Base-by-base conservation (phyloP, 2,888 invertebrate species). In the Ennomos fuscantarius region DNA sequence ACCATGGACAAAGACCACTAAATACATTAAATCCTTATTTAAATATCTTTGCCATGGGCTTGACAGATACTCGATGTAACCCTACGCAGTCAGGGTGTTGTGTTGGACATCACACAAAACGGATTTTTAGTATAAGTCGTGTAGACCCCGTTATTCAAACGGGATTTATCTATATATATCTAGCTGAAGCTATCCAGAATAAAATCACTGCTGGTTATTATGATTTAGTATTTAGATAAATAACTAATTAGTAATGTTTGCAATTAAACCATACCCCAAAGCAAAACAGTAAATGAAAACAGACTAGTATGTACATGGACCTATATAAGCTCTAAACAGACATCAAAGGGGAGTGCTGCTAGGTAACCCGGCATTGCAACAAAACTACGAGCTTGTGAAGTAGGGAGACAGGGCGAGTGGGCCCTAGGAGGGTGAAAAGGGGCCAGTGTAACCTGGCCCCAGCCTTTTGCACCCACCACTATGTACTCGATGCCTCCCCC, bases 311-410 rank as follows among this genome's bases (percentile, higher is more conserved):
- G 8, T 44, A 44, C 8, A 44, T 24, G 9, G 8, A 24, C 15
- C 8, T 15, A 15, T 15, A 15, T 35, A 34, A 10, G 34, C 34
- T 31, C 24, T 11, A 31, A 37, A 33, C 39, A 48, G 40, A 48
- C 40, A 13, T 32, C 24, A 40, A 40, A n/a, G 46, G 47, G 39
- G 15, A 8, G 40, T 31, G 48, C 40, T 48, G 48, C 40, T 48
- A 40, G 39, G 42, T 42, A 51, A 43, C 43, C 31, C 10, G 10
- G n/a, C 10, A 33, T 37, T 12, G 5, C 12, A 48, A 48, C 40
- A 33, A 24, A 46, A 36, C 15, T 31, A 41, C 31, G 8, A n/a
- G 12, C 39, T 11, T 8, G 39, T 32, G 40, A 34, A 12, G 42
- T 15, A 34, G 34, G 35, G 49, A 34, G 40, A 24, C 13, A 11